Conservation (phyloP, 2,113 vertebrate species). For the Prolemur simus region DNA sequence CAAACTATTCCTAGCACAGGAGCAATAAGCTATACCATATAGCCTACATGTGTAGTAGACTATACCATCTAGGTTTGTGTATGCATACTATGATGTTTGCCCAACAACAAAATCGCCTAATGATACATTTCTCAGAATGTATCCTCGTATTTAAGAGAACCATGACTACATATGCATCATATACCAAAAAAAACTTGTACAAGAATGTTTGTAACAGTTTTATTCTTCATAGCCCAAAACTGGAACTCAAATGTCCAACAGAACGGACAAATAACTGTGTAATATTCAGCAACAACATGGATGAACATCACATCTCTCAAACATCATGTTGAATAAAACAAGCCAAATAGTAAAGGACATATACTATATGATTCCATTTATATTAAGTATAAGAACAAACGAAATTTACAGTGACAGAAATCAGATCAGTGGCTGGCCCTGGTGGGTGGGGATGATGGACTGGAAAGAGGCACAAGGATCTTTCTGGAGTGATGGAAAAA, state of each 20-base stretch:
- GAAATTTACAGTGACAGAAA: background rate
- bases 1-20: background rate
- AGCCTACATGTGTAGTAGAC: background rate
- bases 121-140: too few species aligned
- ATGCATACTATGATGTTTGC: background rate
- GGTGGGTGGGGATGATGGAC: background rate
- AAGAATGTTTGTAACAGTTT: background rate
- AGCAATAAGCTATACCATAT: background rate
- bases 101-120: background rate
- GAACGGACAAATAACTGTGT: slow-evolving; percentile 1
- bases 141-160: background rate
- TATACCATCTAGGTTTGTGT: background rate
- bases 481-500: background rate
- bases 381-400: background rate
- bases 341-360: background rate
- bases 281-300: background rate
- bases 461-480: background rate
- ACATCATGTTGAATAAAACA: background rate
- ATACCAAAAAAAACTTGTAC: background rate
- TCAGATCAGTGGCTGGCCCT: background rate
- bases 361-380: background rate
- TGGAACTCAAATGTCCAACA: background rate
- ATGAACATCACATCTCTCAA: background rate
- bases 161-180: too few species aligned
- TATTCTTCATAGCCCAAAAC: background rate